Evolutionary conservation across 2,888 invertebrate genomes (phyloP).

Genomic region (Drosophila lacicola): DNA sequence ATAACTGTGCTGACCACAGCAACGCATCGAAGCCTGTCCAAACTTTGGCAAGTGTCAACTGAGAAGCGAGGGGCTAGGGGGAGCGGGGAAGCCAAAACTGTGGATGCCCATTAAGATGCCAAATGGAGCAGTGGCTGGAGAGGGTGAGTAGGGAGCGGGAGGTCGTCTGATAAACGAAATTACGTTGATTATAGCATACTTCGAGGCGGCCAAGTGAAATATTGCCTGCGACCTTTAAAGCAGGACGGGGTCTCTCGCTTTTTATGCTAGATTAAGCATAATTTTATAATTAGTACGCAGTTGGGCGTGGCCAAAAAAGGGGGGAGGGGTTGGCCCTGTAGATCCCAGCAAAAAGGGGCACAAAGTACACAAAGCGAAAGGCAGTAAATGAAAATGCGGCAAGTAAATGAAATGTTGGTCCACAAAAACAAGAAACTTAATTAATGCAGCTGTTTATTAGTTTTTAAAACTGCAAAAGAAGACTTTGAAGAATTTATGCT

Average conservation of each 20-base stretch:
- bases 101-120: constrained; percentile 38
- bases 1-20: constrained; percentile 44
- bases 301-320: constrained; percentile 23
- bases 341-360: neutral
- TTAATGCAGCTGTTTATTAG: constrained; percentile 24
- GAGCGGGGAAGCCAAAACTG: neutral
- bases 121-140: neutral
- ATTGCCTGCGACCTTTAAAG: constrained; percentile 56
- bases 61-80: neutral
- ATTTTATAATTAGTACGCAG: constrained; percentile 66
- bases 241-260: constrained; percentile 12
- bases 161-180: constrained; percentile 52
- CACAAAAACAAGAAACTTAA: constrained; percentile 11
- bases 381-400: constrained; percentile 22
- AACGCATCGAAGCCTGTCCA: constrained; percentile 20
- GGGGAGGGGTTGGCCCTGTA: neutral
- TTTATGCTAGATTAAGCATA: constrained; percentile 73
- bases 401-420: constrained; percentile 23
- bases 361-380: constrained; percentile 10
- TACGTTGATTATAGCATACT: constrained; percentile 58
- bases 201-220: constrained; percentile 58
- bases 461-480: constrained; percentile 9
- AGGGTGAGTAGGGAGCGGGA: neutral
- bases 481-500: constrained; percentile 13
- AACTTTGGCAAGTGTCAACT: constrained; percentile 37